Conservation (phyloP, 1,140 invertebrate genomes). For the Aradophagus sp. region DNA sequence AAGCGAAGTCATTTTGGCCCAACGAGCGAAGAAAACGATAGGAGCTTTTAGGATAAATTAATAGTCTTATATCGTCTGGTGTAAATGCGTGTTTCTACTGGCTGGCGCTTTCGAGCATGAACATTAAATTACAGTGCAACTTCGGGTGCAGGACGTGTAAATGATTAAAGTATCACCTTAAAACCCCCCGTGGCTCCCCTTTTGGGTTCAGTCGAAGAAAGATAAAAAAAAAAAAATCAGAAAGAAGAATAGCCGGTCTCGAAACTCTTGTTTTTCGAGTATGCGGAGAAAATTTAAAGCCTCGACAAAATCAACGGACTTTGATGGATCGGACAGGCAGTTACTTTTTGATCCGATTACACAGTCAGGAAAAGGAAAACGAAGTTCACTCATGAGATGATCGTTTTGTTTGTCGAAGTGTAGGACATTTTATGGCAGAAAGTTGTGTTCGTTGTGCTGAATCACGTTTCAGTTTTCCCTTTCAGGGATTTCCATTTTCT, state of each 20-base stretch:
- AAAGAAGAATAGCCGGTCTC: too few relatives aligned
- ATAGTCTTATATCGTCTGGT: constrained; percentile 49
- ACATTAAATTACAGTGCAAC: constrained; percentile 41
- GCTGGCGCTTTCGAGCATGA: constrained; percentile 39
- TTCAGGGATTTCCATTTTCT: too few relatives aligned
- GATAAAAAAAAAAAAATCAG: not conserved
- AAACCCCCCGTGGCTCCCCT: not conserved
- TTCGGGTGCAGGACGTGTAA: constrained; percentile 40
- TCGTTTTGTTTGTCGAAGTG: too few relatives aligned
- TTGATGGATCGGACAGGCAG: not conserved
- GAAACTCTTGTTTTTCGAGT: not conserved
- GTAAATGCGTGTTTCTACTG: constrained; percentile 47
- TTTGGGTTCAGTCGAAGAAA: not conserved
- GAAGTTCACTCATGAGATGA: too few relatives aligned
- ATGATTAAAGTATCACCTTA: constrained; percentile 47
- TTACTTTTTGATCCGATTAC: too few relatives aligned
- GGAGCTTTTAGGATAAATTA: constrained; percentile 52
- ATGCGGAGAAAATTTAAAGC: not conserved
- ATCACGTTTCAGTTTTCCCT: too few relatives aligned
- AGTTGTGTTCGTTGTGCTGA: too few relatives aligned
- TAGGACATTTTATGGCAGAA: too few relatives aligned
- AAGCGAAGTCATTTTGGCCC: constrained; percentile 39
- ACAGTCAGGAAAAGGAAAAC: too few relatives aligned
- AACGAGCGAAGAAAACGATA: constrained; percentile 45
- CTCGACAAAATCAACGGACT: not conserved